Evolutionary conservation across 2,888 invertebrate species (phyloP).

Genomic region (Acronicta alni): DNA sequence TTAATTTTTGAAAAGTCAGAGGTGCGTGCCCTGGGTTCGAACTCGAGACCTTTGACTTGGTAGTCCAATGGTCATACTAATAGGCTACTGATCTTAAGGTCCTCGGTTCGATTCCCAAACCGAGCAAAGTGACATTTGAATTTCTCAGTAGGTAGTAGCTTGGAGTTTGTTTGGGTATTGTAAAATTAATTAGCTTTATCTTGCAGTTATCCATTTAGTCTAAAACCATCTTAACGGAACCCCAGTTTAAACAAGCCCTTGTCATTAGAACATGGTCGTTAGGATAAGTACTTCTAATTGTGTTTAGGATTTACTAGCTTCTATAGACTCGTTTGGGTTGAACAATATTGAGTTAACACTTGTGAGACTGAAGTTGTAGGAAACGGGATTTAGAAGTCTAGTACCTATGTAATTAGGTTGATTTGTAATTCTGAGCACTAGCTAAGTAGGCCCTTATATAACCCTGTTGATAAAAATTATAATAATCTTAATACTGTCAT

Average conservation of each 20-base stretch:
- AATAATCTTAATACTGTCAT: neutral
- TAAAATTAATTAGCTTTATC: no score
- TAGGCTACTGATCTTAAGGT: no score
- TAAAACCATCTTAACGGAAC: conserved; percentile 4
- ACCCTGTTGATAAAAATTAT: neutral
- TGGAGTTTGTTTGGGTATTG: no score
- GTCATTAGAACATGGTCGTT: conserved; percentile 27
- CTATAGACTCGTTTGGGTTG: conserved; percentile 22
- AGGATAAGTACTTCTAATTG: conserved; percentile 32
- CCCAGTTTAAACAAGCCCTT: conserved; percentile 8
- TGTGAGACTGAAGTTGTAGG: conserved; percentile 18
- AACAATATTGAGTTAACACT: conserved; percentile 35
- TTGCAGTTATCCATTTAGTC: neutral
- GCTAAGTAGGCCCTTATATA: no score
- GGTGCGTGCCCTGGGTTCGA: no score
- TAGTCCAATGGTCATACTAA: no score
- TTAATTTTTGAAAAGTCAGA: no score
- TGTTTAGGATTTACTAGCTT: conserved; percentile 39
- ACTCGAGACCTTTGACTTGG: no score
- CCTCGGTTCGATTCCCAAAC: no score
- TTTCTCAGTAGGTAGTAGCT: no score
- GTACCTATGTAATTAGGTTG: conserved; percentile 2
- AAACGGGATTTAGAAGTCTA: conserved; percentile 7
- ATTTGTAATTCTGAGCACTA: no score
- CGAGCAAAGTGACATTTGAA: no score